phyloP scores from a whole-genome alignment of 2,797 vertebrate genomes.

The Microchirus variegatus region DNA sequence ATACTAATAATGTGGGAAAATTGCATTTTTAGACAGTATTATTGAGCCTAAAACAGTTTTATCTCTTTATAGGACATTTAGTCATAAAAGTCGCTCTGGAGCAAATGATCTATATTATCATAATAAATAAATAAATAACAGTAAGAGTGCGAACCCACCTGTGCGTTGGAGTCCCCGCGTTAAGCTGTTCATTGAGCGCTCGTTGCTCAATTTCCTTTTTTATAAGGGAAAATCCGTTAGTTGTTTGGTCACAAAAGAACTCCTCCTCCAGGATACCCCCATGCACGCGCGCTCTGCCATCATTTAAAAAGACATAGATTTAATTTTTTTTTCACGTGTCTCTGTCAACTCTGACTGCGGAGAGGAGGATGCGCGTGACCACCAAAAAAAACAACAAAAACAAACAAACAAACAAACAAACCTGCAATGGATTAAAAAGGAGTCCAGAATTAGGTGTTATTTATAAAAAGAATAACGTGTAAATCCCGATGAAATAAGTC shows the following conservation, averaged over 20 bases:
- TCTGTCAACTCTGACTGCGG: conserved; percentile 1
- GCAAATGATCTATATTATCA: neutral
- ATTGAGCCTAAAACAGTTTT: too few species aligned
- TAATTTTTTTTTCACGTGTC: conserved; percentile 42
- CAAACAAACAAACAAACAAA: neutral
- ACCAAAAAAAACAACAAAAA: neutral
- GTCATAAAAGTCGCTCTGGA: neutral
- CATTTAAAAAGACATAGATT: conserved; percentile 58
- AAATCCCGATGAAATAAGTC: conserved; percentile 26
- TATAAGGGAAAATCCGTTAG: conserved; percentile 72
- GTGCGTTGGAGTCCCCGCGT: conserved; percentile 32
- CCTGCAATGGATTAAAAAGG: conserved; percentile 15
- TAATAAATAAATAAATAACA: neutral
- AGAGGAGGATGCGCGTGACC: conserved; percentile 17
- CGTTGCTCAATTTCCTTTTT: conserved; percentile 69
- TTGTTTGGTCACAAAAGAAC: conserved; percentile 65
- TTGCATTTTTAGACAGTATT: too few species aligned
- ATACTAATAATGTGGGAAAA: too few species aligned
- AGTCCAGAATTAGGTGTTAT: conserved; percentile 9
- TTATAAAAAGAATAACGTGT: conserved; percentile 8
- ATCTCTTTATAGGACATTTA: neutral
- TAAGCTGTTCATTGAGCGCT: conserved; percentile 50
- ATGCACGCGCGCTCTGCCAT: conserved; percentile 57
- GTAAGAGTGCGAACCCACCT: conserved; percentile 61
- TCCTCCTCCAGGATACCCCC: conserved; percentile 71